Percentiles rank a stretch among this genome's conserved stretches.
These are phyloP conservation scores for Temnothorax unifasciatus DNA, from an alignment of 2,888 invertebrate genomes.

Conservation along the genomic window DNA sequence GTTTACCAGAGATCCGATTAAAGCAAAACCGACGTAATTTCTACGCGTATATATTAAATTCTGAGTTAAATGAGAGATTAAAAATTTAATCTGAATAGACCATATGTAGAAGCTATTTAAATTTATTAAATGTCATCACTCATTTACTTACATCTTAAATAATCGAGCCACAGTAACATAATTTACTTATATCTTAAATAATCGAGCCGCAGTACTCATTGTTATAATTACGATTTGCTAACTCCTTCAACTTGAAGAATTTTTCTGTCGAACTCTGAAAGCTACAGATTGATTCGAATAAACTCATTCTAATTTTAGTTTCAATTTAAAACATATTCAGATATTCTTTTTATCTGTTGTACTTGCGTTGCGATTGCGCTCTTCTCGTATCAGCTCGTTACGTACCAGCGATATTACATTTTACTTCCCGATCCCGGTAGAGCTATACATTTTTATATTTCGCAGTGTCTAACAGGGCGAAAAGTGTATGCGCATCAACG, in stretches of 20 bases:
- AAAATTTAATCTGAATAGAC: neutral
- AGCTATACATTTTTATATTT: conserved; percentile 21
- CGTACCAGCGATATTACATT: conserved; percentile 30
- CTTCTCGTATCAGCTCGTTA: conserved; percentile 6
- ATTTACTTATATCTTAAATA: conserved; percentile 2
- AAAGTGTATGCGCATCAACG: conserved; percentile 20
- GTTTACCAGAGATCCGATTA: conserved; percentile 35
- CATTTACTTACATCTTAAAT: neutral
- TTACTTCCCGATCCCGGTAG: conserved; percentile 6
- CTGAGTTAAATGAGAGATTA: neutral
- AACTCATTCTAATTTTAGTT: neutral
- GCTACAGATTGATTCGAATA: neutral
- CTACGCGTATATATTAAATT: neutral
- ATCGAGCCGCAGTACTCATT: neutral
- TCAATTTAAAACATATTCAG: neutral
- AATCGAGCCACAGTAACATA: neutral
- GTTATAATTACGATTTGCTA: neutral
- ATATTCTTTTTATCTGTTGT: neutral
- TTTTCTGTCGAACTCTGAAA: neutral
- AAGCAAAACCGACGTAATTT: conserved; percentile 10
- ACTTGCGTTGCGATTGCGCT: neutral
- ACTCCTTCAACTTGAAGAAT: neutral
- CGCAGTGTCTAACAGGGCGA: neutral
- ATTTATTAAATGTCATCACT: neutral
- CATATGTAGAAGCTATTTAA: neutral